Percentiles rank a stretch among this genome's conserved stretches.
Evolutionary conservation across 2,113 vertebrate genomes (phyloP).

Genomic region (Benitochromis conjunctus): DNA sequence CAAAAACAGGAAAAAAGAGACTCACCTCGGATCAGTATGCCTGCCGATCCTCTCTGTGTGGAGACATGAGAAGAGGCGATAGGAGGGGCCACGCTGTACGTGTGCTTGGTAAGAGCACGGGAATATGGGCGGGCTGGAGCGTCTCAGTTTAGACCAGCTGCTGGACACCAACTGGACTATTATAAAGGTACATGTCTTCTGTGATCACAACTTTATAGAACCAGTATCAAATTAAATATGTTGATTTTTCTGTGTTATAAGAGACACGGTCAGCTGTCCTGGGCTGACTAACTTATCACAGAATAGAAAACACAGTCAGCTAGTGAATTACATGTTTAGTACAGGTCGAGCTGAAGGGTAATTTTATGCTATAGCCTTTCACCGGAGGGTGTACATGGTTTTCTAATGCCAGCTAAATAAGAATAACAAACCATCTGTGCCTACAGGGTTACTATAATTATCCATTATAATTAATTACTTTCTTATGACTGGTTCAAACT

Average conservation of each 20-base stretch:
- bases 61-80: not conserved
- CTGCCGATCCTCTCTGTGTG: not conserved
- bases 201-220: not conserved
- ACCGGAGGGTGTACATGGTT: too few relatives aligned
- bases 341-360: not conserved
- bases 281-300: not conserved
- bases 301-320: not conserved
- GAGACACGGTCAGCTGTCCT: not conserved
- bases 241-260: not conserved
- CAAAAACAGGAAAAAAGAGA: not conserved
- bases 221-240: not conserved
- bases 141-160: constrained; percentile 1
- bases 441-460: not conserved
- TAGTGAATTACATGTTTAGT: not conserved
- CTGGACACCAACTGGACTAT: not conserved
- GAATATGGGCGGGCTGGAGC: not conserved
- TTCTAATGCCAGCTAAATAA: not conserved
- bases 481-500: not conserved
- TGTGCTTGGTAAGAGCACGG: not conserved
- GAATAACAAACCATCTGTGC: not conserved
- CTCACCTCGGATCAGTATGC: constrained; percentile 28
- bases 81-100: not conserved
- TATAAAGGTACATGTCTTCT: not conserved
- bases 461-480: not conserved
- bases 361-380: not conserved